Evolutionary conservation across 2,113 vertebrate species (phyloP).

Genomic region (Isichthys henryi): DNA sequence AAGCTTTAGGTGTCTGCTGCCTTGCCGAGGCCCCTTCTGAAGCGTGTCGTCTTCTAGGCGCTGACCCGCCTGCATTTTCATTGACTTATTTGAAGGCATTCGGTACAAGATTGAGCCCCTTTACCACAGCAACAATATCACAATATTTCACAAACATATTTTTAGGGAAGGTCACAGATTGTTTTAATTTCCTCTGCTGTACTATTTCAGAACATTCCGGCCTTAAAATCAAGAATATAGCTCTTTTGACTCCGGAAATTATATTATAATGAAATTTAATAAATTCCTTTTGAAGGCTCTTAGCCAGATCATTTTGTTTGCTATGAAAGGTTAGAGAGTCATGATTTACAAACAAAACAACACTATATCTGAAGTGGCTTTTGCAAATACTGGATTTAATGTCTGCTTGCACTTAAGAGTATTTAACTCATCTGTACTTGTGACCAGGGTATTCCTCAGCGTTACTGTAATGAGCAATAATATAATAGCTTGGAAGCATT

Average conservation of each 20-base stretch:
- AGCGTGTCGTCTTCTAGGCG: not conserved
- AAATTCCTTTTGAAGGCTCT: not conserved
- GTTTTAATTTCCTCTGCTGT: not conserved
- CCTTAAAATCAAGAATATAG: not conserved
- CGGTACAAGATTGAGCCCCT: not conserved
- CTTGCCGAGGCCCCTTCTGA: not conserved
- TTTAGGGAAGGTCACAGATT: not conserved
- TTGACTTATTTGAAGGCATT: not conserved
- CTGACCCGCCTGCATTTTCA: not conserved
- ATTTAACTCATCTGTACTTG: not conserved
- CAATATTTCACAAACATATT: not conserved
- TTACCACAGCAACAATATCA: not conserved
- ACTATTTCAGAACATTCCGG: not conserved
- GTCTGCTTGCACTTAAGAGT: not conserved
- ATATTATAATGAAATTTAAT: not conserved
- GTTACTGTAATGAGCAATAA: not conserved
- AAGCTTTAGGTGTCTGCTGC: not conserved
- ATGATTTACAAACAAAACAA: not conserved
- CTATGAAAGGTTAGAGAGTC: not conserved
- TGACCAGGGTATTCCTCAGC: not conserved
- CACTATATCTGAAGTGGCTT: not conserved
- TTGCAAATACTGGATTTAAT: not conserved
- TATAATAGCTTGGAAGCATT: not conserved
- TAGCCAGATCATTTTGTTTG: not conserved
- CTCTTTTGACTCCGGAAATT: not conserved